These are phyloP conservation scores for Varanus komodoensis DNA, from an alignment of 2,113 vertebrate genomes.

Conservation along the genomic window DNA sequence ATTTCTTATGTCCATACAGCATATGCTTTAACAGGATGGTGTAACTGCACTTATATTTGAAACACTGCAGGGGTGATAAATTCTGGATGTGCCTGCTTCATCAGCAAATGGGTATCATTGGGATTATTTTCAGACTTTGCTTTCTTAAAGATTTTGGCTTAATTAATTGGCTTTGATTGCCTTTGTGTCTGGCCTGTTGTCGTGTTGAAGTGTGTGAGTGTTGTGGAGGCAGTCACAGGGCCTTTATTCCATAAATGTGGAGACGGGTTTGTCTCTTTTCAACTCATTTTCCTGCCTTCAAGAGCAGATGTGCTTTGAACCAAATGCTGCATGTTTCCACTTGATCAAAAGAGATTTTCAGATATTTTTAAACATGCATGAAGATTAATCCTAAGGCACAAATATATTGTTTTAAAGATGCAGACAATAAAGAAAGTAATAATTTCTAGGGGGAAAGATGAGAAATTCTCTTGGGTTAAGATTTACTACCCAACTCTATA, in stretches of 20 bases:
- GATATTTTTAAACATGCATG: slow-evolving; percentile 21
- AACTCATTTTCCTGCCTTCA: slow-evolving; percentile 5
- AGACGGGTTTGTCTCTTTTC: not conserved
- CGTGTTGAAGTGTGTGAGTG: not conserved
- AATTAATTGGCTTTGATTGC: not conserved
- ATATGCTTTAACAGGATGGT: not conserved
- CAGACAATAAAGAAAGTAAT: not conserved
- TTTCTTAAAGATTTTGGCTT: not conserved
- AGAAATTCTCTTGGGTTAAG: not conserved
- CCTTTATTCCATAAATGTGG: not conserved
- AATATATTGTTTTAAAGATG: slow-evolving; percentile 11
- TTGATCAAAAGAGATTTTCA: slow-evolving; percentile 4
- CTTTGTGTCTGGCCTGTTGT: not conserved
- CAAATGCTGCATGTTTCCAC: not conserved
- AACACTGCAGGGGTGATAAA: not conserved
- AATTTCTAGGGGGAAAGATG: not conserved
- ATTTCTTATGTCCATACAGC: not conserved
- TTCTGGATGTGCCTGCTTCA: not conserved
- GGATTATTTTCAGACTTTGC: not conserved
- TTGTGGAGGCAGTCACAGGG: no score
- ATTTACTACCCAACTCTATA: not conserved
- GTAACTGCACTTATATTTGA: not conserved
- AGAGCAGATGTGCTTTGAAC: slow-evolving; percentile 9
- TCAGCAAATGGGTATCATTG: not conserved
- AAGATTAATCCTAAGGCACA: not conserved